These are phyloP conservation scores for Cyclophora punctaria DNA, from an alignment of 2,888 invertebrate species.

Conservation along the genomic window DNA sequence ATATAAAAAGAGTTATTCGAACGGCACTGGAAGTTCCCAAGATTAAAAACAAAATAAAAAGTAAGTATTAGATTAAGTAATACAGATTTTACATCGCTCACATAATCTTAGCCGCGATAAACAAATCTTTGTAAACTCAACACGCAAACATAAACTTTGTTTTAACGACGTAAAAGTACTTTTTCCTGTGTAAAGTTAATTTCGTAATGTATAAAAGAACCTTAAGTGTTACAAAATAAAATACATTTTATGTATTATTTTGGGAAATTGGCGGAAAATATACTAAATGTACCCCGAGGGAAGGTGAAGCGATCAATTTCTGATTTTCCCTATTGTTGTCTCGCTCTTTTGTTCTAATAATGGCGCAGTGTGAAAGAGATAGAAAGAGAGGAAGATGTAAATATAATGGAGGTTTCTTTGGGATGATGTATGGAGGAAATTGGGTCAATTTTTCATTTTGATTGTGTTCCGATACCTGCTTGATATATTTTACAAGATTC, in stretches of 20 bases:
- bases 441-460: slow-evolving; percentile 6
- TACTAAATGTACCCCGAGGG: slow-evolving; percentile 34
- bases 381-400: slow-evolving; percentile 14
- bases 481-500: slow-evolving; percentile 1
- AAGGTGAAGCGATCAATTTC: slow-evolving; percentile 44
- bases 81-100: slow-evolving; percentile 14
- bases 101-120: slow-evolving; percentile 21
- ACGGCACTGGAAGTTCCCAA: too few relatives aligned
- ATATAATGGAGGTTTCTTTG: slow-evolving; percentile 24
- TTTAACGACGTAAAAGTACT: too few relatives aligned
- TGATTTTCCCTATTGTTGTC: slow-evolving; percentile 29
- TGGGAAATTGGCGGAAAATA: slow-evolving; percentile 20
- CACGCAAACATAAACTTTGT: too few relatives aligned
- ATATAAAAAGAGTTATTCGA: too few relatives aligned
- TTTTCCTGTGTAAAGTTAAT: too few relatives aligned
- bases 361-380: slow-evolving; percentile 15
- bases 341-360: slow-evolving; percentile 16
- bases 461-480: slow-evolving; percentile 5
- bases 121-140: slow-evolving; percentile 3
- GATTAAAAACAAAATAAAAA: too few relatives aligned
- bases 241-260: slow-evolving; percentile 5
- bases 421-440: slow-evolving; percentile 11
- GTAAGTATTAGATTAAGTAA: too few relatives aligned
- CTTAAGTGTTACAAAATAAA: slow-evolving; percentile 5
- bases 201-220: too few relatives aligned